Evolutionary conservation across 35 echinoderm and acorn worm species (phyloP), one percentile per base, ranked within the genome.

Genomic region (Amphiura filiformis): DNA sequence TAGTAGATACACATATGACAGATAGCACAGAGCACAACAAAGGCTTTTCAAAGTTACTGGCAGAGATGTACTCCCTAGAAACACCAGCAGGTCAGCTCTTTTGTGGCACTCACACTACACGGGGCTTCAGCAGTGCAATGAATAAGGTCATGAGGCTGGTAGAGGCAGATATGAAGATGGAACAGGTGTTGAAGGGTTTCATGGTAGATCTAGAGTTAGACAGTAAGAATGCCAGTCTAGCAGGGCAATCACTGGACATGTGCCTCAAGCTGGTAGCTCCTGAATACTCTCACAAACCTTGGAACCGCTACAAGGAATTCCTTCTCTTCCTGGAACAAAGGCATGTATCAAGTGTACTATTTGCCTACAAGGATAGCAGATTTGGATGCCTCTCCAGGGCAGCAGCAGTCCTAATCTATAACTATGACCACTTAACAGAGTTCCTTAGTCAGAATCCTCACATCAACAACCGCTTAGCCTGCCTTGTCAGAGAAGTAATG

Each of bases 1-100:
- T 77, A 9, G 75, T 77, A n/a, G 75, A 77, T 77, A 77, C 75
- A 35, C 75, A 77, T n/a, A 77, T 77, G 75, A 77, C 75, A 77
- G 75, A 77, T 77, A 77, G 75, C 75, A 77, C 75, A 77, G 75
- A 77, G 75, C 75, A 77, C 75, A 77, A 77, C 26, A 77, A 77
- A 35, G 75, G 75, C 75, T 77, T 77, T n/a, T 77, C 75, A 77
- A 77, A 77, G n/a, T 77, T 77, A 23, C 75, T 77, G n/a, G 75
- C 75, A 31, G 75, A 77, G 26, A 77, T 77, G 75, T 77, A 77
- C 75, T 77, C 75, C 75, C 26, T 77, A 35, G 75, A 77, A 77
- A 77, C 75, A 35, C 75, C 75, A 31, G 75, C 75, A 77, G n/a
- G 75, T 35, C 75, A 77, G 34, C 75, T 77, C 7, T 77, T 77